Evolutionary conservation across 2,797 vertebrate species (phyloP).

Genomic region (Pelobates cultripes): DNA sequence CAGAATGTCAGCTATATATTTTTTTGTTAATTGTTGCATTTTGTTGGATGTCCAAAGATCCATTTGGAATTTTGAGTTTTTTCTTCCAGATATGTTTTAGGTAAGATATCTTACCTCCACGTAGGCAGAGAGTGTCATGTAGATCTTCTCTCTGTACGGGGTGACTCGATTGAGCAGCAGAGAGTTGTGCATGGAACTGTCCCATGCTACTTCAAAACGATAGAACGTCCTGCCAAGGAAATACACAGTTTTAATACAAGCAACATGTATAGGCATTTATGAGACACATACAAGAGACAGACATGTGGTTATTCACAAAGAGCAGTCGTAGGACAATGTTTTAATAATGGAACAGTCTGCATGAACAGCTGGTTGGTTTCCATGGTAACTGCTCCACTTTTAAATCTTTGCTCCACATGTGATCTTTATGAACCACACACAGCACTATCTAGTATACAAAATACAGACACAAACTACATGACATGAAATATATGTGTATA

Average conservation of each 20-base stretch:
- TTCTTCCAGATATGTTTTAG: too few species aligned
- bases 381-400: too few species aligned
- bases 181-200: slow-evolving; percentile 98
- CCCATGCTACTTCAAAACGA: slow-evolving; percentile 94
- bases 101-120: slow-evolving; percentile 79
- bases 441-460: background rate
- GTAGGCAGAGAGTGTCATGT: slow-evolving; percentile 96
- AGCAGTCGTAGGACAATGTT: too few species aligned
- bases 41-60: too few species aligned
- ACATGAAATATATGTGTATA: background rate
- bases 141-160: slow-evolving; percentile 95
- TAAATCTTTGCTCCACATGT: too few species aligned
- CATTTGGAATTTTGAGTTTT: too few species aligned
- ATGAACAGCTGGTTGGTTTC: too few species aligned
- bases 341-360: too few species aligned
- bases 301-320: background rate
- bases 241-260: background rate
- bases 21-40: background rate
- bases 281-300: slow-evolving; percentile 6
- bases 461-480: background rate
- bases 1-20: background rate
- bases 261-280: background rate
- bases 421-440: too few species aligned
- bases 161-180: slow-evolving; percentile 94
- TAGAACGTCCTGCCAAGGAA: slow-evolving; percentile 85